Percentiles rank a stretch among this genome's conserved stretches.
Conservation (phyloP, 2,113 vertebrate species). For the Thymallus thymallus region DNA sequence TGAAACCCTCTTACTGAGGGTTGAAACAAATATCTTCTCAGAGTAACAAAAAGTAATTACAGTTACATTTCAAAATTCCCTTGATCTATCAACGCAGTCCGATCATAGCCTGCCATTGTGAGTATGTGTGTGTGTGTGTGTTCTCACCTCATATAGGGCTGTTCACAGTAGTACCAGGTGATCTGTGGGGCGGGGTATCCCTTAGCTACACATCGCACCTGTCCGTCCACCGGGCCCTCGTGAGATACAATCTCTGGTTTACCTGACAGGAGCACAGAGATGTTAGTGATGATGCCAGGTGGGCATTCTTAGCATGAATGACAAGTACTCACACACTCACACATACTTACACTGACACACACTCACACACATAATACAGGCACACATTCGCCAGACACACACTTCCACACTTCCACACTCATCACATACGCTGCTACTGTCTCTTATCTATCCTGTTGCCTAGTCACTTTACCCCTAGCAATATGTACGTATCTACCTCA, state of each 20-base stretch:
- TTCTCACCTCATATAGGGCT: slow-evolving; percentile 82
- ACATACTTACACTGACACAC: too few species aligned
- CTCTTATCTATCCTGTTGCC: too few species aligned
- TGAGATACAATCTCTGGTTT: slow-evolving; percentile 88
- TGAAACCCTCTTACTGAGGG: too few species aligned
- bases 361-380: too few species aligned
- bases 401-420: too few species aligned
- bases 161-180: slow-evolving; percentile 92
- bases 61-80: slow-evolving; percentile 27
- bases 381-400: too few species aligned
- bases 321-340: too few species aligned
- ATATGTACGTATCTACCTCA: too few species aligned
- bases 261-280: slow-evolving; percentile 70
- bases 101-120: slow-evolving; percentile 7
- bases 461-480: too few species aligned
- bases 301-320: background rate
- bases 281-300: slow-evolving; percentile 13
- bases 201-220: slow-evolving; percentile 87
- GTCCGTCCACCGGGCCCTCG: slow-evolving; percentile 81
- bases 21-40: too few species aligned
- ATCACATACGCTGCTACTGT: too few species aligned
- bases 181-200: slow-evolving; percentile 91
- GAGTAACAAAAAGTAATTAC: too few species aligned
- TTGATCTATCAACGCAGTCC: slow-evolving; percentile 41
- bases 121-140: background rate